Percentiles rank a stretch among this genome's conserved stretches.
Conservation (phyloP, 2,113 vertebrate species). For the Phocoena sinus region DNA sequence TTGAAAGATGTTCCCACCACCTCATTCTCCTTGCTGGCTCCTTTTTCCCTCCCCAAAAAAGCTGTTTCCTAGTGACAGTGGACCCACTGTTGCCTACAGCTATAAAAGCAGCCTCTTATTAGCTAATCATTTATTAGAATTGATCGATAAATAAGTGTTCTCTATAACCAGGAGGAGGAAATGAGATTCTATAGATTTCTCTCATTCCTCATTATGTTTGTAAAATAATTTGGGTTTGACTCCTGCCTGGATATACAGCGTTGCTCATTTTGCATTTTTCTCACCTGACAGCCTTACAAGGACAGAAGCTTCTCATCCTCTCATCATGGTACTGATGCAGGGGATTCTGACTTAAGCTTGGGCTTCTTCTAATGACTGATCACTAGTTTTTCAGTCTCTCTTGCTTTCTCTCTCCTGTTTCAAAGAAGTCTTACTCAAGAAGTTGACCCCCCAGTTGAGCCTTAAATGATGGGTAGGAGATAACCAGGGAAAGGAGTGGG, state of each 20-base stretch:
- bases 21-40: not conserved
- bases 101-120: not conserved
- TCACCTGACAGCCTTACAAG: not conserved
- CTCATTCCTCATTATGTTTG: slow-evolving; percentile 25
- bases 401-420: not conserved
- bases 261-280: not conserved
- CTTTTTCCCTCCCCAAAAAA: not conserved
- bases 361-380: not conserved
- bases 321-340: accelerated
- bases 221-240: not conserved
- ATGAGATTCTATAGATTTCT: slow-evolving; percentile 54
- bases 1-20: accelerated
- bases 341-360: not conserved
- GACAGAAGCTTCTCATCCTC: not conserved
- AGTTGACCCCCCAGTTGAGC: not conserved
- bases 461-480: not conserved
- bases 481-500: not conserved
- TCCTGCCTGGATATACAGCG: not conserved
- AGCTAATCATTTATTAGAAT: slow-evolving; percentile 43
- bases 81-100: not conserved
- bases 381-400: not conserved
- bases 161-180: not conserved
- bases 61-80: not conserved
- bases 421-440: not conserved
- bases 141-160: slow-evolving; percentile 40